Conservation (phyloP, 2,888 invertebrate genomes). For the Fragum sueziense region DNA sequence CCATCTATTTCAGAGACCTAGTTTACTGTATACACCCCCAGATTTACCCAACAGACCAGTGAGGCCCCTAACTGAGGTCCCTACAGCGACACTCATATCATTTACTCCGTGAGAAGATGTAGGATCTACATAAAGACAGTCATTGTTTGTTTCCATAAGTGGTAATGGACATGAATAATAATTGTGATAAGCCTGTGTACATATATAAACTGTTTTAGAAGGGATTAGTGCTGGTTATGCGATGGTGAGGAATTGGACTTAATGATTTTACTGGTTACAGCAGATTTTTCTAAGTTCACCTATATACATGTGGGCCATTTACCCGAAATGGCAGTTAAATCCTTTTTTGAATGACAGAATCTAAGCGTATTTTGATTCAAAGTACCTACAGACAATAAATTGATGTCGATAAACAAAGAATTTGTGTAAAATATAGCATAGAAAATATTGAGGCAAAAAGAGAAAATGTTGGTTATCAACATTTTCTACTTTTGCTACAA, state of each 20-base stretch:
- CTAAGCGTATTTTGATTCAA: too few species aligned
- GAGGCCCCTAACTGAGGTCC: slow-evolving; percentile 28
- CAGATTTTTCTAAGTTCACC: not conserved
- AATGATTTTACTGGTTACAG: not conserved
- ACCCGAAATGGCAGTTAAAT: too few species aligned
- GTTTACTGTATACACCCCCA: slow-evolving; percentile 71
- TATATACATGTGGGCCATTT: too few species aligned
- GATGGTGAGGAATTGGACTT: too few species aligned
- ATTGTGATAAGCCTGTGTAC: not conserved
- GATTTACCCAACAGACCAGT: slow-evolving; percentile 22
- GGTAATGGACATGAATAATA: not conserved
- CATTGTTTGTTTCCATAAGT: not conserved
- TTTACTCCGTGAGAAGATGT: slow-evolving; percentile 60
- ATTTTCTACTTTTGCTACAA: too few species aligned
- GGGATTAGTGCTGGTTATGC: not conserved
- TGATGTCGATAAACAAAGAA: too few species aligned
- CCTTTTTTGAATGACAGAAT: too few species aligned
- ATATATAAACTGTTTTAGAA: not conserved
- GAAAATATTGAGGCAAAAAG: too few species aligned
- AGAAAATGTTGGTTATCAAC: too few species aligned
- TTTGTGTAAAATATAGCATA: too few species aligned
- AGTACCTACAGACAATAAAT: too few species aligned
- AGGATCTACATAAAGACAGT: not conserved
- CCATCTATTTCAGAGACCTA: slow-evolving; percentile 68
- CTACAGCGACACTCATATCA: slow-evolving; percentile 63